A percentile compares a stretch with the other conserved stretches of the same genome.
phyloP scores from a whole-genome alignment of 2,888 invertebrate species.

The Heliothis peltigera region DNA sequence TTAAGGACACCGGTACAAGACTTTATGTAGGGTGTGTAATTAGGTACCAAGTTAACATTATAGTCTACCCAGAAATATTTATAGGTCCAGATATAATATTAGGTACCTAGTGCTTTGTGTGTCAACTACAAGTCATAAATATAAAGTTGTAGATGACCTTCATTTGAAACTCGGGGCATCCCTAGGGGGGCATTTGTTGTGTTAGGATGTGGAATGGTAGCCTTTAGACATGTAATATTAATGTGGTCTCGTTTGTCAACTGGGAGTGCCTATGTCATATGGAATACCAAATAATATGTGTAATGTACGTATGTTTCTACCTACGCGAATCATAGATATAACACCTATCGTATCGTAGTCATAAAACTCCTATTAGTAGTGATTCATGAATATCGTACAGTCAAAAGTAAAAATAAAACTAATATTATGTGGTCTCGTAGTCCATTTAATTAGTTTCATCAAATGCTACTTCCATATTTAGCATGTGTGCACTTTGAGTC shows the following conservation, averaged over 20 bases:
- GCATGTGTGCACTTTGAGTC: no score
- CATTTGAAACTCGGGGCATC: slow-evolving; percentile 24
- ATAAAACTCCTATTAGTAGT: no score
- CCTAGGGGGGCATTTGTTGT: slow-evolving; percentile 37
- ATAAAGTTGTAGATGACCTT: slow-evolving; percentile 23
- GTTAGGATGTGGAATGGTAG: slow-evolving; percentile 28
- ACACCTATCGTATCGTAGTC: background rate
- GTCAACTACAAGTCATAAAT: slow-evolving; percentile 14
- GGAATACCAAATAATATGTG: slow-evolving; percentile 24
- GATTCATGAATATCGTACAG: no score
- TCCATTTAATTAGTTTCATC: no score
- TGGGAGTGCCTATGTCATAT: slow-evolving; percentile 26
- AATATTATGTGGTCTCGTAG: no score
- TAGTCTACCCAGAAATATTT: slow-evolving; percentile 36
- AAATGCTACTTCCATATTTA: no score
- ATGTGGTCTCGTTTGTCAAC: slow-evolving; percentile 19
- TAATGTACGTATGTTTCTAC: background rate
- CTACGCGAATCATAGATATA: slow-evolving; percentile 11
- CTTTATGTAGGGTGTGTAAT: slow-evolving; percentile 44
- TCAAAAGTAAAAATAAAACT: no score
- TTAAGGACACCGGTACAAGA: slow-evolving; percentile 48
- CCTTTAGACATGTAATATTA: slow-evolving; percentile 39
- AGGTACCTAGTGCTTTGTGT: slow-evolving; percentile 27
- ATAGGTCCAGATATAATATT: slow-evolving; percentile 24
- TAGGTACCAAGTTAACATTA: slow-evolving; percentile 31